phyloP scores from a whole-genome alignment of 2,797 vertebrate genomes.

The Meda fulgida region DNA sequence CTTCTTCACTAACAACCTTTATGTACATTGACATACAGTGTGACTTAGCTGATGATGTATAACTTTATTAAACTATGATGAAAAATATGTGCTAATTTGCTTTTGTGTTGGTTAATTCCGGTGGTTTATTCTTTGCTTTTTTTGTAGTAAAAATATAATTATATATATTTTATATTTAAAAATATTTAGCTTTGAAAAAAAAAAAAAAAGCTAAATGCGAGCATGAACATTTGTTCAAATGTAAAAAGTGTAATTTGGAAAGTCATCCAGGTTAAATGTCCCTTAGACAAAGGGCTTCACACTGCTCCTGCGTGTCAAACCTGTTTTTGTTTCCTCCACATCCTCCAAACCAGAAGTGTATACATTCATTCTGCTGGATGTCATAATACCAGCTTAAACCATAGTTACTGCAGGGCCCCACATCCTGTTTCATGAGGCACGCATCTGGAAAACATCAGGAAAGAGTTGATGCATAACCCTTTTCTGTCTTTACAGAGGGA shows the following conservation, averaged over 20 bases:
- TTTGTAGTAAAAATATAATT: background rate
- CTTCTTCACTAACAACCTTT: background rate
- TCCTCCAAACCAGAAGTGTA: constrained; percentile 83
- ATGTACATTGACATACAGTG: background rate
- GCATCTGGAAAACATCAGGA: constrained; percentile 66
- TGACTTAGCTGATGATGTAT: no score
- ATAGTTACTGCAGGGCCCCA: constrained; percentile 78
- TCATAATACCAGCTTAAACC: constrained; percentile 82
- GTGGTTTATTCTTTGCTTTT: background rate
- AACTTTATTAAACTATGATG: background rate
- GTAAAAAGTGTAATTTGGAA: background rate
- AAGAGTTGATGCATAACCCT: background rate
- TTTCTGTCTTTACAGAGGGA: background rate
- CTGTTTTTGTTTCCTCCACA: constrained; percentile 82
- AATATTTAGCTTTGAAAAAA: no score
- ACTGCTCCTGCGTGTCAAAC: constrained; percentile 79
- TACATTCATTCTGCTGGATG: constrained; percentile 69
- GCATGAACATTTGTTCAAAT: background rate
- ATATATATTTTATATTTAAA: no score
- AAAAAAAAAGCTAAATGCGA: background rate
- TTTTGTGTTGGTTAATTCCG: background rate
- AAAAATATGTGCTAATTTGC: background rate
- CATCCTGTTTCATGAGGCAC: constrained; percentile 71
- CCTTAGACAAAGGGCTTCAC: constrained; percentile 72
- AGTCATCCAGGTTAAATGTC: background rate